A percentile compares a stretch with the other conserved stretches of the same genome.
Conservation (phyloP, 2,888 invertebrate genomes). For the Caenorhabditis sp. region DNA sequence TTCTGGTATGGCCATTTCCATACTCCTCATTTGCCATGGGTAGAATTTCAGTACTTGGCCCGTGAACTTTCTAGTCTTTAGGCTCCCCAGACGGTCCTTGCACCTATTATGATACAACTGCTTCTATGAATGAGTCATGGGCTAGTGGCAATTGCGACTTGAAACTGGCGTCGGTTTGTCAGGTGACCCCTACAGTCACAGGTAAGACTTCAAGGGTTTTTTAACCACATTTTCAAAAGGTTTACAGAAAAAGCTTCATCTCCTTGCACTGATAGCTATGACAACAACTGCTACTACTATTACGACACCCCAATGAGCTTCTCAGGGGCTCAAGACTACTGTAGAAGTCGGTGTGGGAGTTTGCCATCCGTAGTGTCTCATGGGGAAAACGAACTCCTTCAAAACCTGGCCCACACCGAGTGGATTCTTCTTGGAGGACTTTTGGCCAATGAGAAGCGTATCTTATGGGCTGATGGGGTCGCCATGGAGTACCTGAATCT, state of each 20-base stretch:
- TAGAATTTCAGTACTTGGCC: not conserved
- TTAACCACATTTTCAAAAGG: not conserved
- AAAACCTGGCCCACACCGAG: not conserved
- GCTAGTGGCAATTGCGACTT: not conserved
- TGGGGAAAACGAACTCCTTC: not conserved
- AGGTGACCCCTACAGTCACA: not conserved
- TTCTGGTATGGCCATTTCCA: not conserved
- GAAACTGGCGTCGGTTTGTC: not conserved
- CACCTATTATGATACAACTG: not conserved
- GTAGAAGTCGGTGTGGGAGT: not conserved
- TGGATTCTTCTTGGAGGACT: constrained; percentile 8
- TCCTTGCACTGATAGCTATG: not conserved
- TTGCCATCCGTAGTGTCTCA: not conserved
- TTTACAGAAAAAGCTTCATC: no score
- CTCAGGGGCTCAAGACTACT: constrained; percentile 4
- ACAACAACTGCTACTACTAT: not conserved
- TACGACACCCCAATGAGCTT: not conserved
- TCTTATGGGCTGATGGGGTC: not conserved
- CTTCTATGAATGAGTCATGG: not conserved
- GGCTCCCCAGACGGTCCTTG: not conserved
- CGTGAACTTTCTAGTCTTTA: not conserved
- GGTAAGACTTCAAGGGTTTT: not conserved
- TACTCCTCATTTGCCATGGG: not conserved
- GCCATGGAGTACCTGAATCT: not conserved
- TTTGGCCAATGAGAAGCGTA: not conserved